Evolutionary conservation across 64 coral and sea anemone species (phyloP), one percentile per base, ranked within the genome.

Genomic region (Montipora capricornis): DNA sequence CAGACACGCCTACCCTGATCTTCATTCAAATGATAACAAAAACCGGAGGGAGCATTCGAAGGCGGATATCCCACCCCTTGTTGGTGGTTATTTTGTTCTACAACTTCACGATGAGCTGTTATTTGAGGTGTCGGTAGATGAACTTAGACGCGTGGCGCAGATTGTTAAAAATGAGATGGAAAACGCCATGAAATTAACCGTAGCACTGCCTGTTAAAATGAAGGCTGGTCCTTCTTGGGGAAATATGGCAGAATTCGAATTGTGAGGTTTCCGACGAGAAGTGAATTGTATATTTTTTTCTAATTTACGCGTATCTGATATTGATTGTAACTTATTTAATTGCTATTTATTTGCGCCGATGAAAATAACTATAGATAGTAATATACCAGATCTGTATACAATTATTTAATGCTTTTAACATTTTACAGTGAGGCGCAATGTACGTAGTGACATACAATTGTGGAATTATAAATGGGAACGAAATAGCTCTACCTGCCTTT

Each of bases 101-200:
- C 98, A 99, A 51, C 81, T 99, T n/a, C 98, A 99, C 52, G 98
- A 99, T 67, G 98, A 99, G 37, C 78, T 99, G 44, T 90, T 99
- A 50, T 96, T 96, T 51, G 98, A 99, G 37, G 95, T 99, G 5
- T 80, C 95, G 2, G 80, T 78, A 13, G 57, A 74, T 45, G 98
- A 96, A 37, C 82, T 99, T 46, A 87, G 78, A 46, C 85, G n/a
- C 79, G 98, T 99, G 8, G 92, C 92, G 5, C 84, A 88, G 14
- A 93, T 99, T 89, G 95, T 99, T 22, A 94, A 90, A 75, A 57
- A 51, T 4, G 95, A 96, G 81, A 99, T 99, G 98, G 98, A 99
- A 20, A 81, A 83, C 61, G 98, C 98, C 6, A 89, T 99, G 78
- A 92, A 87, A 66, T 80, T 99, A 15, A 87, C 98, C 46, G 95